phyloP scores from a whole-genome alignment of 2,113 vertebrate species.

The Pluvialis apricaria region DNA sequence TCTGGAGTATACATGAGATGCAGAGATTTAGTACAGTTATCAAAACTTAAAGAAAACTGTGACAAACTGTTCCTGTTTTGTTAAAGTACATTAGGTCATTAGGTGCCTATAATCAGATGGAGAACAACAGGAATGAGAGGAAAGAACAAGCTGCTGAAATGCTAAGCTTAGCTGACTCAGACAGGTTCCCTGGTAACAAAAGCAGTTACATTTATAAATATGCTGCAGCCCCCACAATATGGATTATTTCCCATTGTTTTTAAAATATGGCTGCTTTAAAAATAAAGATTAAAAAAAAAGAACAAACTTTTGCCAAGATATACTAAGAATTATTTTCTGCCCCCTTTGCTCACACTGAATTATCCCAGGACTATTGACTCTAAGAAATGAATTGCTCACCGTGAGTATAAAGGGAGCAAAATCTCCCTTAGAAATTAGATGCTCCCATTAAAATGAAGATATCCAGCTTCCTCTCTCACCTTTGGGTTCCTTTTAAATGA shows the following conservation, averaged over 20 bases:
- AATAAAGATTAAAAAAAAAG: conserved; percentile 42
- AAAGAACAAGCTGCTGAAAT: conserved; percentile 66
- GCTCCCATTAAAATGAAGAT: not conserved
- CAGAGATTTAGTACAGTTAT: not conserved
- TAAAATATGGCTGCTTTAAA: conserved; percentile 40
- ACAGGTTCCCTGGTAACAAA: conserved; percentile 73
- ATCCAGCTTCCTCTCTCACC: not conserved
- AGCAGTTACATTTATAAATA: conserved; percentile 68
- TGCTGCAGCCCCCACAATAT: conserved; percentile 44
- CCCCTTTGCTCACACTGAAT: not conserved
- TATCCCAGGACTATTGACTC: not conserved
- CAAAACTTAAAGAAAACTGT: not conserved
- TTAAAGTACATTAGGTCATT: conserved; percentile 55
- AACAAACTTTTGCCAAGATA: conserved; percentile 29
- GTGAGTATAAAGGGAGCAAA: not conserved
- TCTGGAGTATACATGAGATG: not conserved
- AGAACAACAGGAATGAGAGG: conserved; percentile 26
- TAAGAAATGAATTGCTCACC: not conserved
- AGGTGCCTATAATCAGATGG: conserved; percentile 65
- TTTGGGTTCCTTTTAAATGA: not conserved
- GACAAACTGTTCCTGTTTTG: conserved; percentile 21
- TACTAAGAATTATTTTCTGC: not conserved
- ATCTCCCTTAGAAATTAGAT: not conserved
- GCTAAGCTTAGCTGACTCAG: conserved; percentile 68
- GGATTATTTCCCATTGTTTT: conserved; percentile 62